phyloP scores from a whole-genome alignment of 1,140 invertebrate species.

The Drosophila tsacasi region DNA sequence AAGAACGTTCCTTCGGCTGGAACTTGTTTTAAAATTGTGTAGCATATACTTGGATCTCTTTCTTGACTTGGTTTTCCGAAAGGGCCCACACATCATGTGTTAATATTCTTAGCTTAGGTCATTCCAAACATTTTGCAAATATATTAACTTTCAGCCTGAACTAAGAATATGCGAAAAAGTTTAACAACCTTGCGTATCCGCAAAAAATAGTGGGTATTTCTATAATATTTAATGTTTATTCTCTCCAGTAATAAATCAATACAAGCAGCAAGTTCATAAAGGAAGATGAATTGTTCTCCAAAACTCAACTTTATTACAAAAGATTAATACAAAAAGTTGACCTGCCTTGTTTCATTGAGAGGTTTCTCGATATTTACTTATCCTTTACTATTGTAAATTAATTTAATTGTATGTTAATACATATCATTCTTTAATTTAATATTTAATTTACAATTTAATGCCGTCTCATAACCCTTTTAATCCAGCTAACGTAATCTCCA shows the following conservation, averaged over 20 bases:
- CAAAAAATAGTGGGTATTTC: background rate
- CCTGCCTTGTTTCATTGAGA: no score
- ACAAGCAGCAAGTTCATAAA: background rate
- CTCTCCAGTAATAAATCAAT: background rate
- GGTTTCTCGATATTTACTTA: background rate
- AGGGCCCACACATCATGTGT: background rate
- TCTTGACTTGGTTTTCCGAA: background rate
- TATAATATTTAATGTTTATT: background rate
- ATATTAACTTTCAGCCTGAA: background rate
- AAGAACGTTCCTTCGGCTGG: background rate
- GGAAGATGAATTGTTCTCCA: background rate
- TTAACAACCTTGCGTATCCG: slow-evolving; percentile 4
- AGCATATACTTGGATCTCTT: background rate
- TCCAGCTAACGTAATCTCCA: slow-evolving; percentile 30
- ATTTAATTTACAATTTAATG: slow-evolving; percentile 8
- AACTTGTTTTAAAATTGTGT: background rate
- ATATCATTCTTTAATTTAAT: background rate
- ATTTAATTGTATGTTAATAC: background rate
- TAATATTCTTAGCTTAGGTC: background rate
- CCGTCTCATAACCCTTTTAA: background rate
- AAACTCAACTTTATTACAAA: background rate
- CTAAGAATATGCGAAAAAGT: slow-evolving; percentile 3
- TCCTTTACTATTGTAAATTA: background rate
- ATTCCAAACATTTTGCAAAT: slow-evolving; percentile 1
- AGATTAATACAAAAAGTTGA: background rate